Evolutionary conservation across 2,888 invertebrate genomes (phyloP), one percentile per base, ranked within the genome.

Genomic region (Diadegma fenestrale): DNA sequence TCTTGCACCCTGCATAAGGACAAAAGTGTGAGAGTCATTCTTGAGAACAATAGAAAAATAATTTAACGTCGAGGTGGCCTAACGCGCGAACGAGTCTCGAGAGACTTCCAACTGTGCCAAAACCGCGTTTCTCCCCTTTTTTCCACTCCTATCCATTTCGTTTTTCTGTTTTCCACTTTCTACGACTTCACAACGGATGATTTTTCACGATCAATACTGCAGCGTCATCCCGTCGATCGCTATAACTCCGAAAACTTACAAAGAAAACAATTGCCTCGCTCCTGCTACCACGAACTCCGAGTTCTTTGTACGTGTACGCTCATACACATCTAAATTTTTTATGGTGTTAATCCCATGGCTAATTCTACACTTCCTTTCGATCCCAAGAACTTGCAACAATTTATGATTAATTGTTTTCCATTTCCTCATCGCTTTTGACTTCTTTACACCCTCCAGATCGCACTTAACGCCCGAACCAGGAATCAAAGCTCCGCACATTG

Each of bases 341-440:
- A 63, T 37, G 41, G 69, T 48, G 71, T 63, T 22, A 72, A 37
- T 19, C 26, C 72, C 14, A 87, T 90, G 89, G 90, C 90, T 91
- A 90, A 92, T 92, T 91, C 91, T 90, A 89, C 90, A 89, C 90
- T 88, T 88, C 89, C 88, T 90, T 82, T 87, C 71, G 84, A 89
- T 91, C 90, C 91, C 84, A 33, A 77, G 89, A 91, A 90, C 43
- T 41, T 54, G 30, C 75, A 69, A 61, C 78, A 76, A 71, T 69
- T 68, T 69, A 61, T 80, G 86, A 86, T 86, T 83, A 75, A 85
- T 87, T 86, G 85, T 84, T 80, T 77, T 45, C 73, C 63, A 33
- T 80, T 77, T 58, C 41, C 33, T 72, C 37, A 37, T 37, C 19
- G 12, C 19, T n/a, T 43, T 76, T 7, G 48, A 26, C 30, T 26